Evolutionary conservation across 1,140 invertebrate species (phyloP).

Genomic region (Zaprionus camerounensis): DNA sequence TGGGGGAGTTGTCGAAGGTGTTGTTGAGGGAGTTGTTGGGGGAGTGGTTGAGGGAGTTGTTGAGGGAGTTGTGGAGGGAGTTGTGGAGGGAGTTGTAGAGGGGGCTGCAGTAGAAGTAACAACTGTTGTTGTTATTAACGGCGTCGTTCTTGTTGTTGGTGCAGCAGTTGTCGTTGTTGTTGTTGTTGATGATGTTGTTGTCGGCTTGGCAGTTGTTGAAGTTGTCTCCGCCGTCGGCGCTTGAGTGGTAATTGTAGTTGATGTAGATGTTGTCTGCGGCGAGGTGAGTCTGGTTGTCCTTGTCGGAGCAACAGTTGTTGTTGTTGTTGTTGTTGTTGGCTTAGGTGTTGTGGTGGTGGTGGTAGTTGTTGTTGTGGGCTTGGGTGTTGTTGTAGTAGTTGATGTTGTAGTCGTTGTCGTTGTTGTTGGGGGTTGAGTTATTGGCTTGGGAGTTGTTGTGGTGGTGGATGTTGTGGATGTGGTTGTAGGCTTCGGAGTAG

Average conservation of each 20-base stretch:
- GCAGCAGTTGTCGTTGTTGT: not conserved
- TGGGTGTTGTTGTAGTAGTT: not conserved
- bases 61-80: not conserved
- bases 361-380: not conserved
- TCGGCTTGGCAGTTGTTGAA: conserved; percentile 5
- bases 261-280: conserved; percentile 5
- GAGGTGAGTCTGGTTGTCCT: conserved; percentile 9
- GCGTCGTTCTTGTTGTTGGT: not conserved
- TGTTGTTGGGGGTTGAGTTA: not conserved
- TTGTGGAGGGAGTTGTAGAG: not conserved
- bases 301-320: conserved; percentile 15
- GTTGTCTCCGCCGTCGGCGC: not conserved
- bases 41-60: not conserved
- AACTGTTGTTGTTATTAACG: not conserved
- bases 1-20: not conserved
- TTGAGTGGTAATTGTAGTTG: not conserved
- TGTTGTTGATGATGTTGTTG: not conserved
- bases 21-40: not conserved
- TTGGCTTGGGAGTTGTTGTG: not conserved
- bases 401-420: conserved; percentile 2
- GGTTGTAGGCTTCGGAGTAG: conserved; percentile 24
- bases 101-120: not conserved
- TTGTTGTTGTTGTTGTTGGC: conserved; percentile 9
- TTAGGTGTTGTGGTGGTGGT: not conserved
- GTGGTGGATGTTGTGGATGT: conserved; percentile 15